phyloP scores from a whole-genome alignment of 2,888 invertebrate genomes.

The Melanchra persicariae region DNA sequence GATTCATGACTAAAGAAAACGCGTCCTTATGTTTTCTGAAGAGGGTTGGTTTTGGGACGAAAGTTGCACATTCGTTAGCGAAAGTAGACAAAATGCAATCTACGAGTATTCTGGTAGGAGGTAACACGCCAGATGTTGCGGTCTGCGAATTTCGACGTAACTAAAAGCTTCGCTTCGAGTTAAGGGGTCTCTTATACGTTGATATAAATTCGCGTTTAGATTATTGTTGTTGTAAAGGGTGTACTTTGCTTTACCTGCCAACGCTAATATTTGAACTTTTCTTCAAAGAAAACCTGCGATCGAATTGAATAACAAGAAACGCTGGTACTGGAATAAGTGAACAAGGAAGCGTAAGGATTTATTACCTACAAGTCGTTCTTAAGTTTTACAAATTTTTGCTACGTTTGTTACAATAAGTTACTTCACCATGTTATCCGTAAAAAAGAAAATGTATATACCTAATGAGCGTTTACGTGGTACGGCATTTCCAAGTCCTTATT shows the following conservation, averaged over 20 bases:
- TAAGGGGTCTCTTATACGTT: slow-evolving; percentile 73
- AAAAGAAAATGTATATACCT: too few species aligned
- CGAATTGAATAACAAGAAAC: neutral
- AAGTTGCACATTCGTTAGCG: slow-evolving; percentile 60
- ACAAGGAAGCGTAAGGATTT: neutral
- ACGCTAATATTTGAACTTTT: neutral
- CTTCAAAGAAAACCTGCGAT: neutral
- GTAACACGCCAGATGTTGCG: slow-evolving; percentile 88
- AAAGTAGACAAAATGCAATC: slow-evolving; percentile 86
- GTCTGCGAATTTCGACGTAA: slow-evolving; percentile 87
- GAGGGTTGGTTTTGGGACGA: slow-evolving; percentile 63
- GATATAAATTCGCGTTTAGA: slow-evolving; percentile 57
- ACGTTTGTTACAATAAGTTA: too few species aligned
- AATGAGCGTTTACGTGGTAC: too few species aligned
- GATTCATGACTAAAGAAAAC: slow-evolving; percentile 62
- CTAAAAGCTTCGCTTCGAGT: slow-evolving; percentile 84
- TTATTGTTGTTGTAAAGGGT: slow-evolving; percentile 42
- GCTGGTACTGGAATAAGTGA: neutral
- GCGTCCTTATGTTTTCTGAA: slow-evolving; percentile 54
- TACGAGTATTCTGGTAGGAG: slow-evolving; percentile 81
- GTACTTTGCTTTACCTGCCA: neutral
- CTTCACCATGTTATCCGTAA: too few species aligned
- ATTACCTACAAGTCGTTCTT: neutral
- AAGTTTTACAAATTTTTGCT: too few species aligned
- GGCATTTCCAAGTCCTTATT: too few species aligned